These are phyloP conservation scores for Apodemus sylvaticus DNA, from an alignment of 2,113 vertebrate species.

Conservation along the genomic window DNA sequence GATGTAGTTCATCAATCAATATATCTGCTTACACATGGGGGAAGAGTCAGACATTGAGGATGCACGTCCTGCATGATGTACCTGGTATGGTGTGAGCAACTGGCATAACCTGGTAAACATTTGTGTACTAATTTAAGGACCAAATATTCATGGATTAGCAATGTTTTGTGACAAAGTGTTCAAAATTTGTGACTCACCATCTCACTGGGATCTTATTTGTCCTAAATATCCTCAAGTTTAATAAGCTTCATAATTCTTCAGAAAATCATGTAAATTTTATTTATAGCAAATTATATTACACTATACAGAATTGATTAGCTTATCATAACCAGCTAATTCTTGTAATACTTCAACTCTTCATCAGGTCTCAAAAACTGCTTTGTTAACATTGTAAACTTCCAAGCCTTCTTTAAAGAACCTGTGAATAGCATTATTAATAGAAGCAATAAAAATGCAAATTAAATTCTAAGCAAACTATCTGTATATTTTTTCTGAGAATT, in stretches of 20 bases:
- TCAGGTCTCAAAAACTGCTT: not conserved
- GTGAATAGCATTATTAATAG: not conserved
- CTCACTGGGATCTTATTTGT: not conserved
- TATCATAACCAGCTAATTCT: not conserved
- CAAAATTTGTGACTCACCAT: not conserved
- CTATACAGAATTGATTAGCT: not conserved
- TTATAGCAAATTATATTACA: not conserved
- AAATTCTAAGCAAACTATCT: not conserved
- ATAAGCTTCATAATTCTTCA: not conserved
- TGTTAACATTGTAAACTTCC: not conserved
- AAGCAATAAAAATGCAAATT: not conserved
- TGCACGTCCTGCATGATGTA: not conserved
- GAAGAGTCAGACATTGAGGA: rapidly evolving
- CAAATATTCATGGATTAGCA: not conserved
- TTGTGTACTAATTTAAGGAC: not conserved
- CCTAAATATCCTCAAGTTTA: not conserved
- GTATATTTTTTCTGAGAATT: not conserved
- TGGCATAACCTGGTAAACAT: not conserved
- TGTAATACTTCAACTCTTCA: not conserved
- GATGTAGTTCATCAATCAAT: not conserved
- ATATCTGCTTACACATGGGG: not conserved
- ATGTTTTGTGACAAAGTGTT: not conserved
- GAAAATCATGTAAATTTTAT: not conserved
- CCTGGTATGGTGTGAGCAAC: not conserved
- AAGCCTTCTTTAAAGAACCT: not conserved